Base-by-base conservation (phyloP, 2,113 vertebrate species). In the Paradisaea rubra region DNA sequence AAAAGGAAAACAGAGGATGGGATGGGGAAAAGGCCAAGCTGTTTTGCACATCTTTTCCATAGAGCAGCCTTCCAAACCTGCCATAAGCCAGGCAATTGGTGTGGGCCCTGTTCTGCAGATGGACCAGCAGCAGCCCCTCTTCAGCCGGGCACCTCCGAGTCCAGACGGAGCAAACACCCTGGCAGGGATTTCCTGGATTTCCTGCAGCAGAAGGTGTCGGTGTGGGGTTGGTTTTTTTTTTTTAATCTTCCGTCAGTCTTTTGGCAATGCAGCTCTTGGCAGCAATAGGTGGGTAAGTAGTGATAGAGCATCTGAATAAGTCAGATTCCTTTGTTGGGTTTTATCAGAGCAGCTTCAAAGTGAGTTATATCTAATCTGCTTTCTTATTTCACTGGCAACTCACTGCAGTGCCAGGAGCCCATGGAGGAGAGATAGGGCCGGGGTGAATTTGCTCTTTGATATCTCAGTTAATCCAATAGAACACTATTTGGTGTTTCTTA, bases 91-190 rank as follows among this genome's bases (percentile, higher is more conserved):
- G 87, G 54, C 52, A 91, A 76, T 59, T 91, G 94, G 89, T 93
- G 79, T 78, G 81, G 88, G 91, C 60, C 54, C 50, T 42, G 54
- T 37, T 85, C 45, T 90, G 89, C 95, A 96, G 95, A 93, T 76
- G 93, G 82, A 66, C 57, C 81, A 76, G 28, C 90, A 93, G 94
- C 91, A 95, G 78, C 90, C 78, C 56, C 25, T 92, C 87, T 85
- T 88, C 93, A 95, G 84, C 89, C 86, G 93, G 90, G 77, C 49
- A 95, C 83, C 61, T 71, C 96, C 85, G 92, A 93, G 92, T 71
- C 89, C 72, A 33, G 83, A 23, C 52, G 7, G 63, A 60, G 22
- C 45, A 33, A 44, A 60, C 27, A 2, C 39, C 28, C 54, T 53
- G 54, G 37, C 72, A 60, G 83, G 54, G 83, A 9, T 19, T 44